phyloP scores from a whole-genome alignment of 2,888 invertebrate genomes.

The Onchidella celtica region DNA sequence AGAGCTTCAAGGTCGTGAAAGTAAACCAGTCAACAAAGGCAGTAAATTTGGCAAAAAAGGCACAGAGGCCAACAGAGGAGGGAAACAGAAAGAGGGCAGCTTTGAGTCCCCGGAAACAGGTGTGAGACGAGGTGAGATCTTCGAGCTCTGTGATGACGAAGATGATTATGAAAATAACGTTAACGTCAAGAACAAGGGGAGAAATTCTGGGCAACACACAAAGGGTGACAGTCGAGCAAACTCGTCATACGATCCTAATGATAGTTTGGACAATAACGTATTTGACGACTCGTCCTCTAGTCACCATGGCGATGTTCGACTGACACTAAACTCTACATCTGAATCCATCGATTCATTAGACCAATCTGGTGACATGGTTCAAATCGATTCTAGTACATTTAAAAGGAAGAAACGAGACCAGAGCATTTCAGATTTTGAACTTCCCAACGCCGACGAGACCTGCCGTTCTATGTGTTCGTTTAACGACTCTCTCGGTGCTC shows the following conservation, averaged over 20 bases:
- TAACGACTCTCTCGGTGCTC: slow-evolving; percentile 24
- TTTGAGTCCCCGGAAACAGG: slow-evolving; percentile 28
- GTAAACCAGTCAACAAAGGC: neutral
- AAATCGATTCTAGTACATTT: slow-evolving; percentile 67
- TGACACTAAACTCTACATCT: slow-evolving; percentile 6
- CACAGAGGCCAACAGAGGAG: neutral
- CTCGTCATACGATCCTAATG: slow-evolving; percentile 2
- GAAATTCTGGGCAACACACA: slow-evolving; percentile 9
- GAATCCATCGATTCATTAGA: slow-evolving; percentile 54
- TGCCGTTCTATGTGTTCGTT: slow-evolving; percentile 58
- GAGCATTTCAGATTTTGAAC: slow-evolving; percentile 52
- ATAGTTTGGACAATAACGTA: slow-evolving; percentile 29
- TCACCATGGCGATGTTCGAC: neutral
- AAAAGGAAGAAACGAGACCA: slow-evolving; percentile 62
- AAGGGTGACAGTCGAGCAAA: neutral
- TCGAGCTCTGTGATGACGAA: slow-evolving; percentile 45
- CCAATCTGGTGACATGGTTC: slow-evolving; percentile 33
- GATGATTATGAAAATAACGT: slow-evolving; percentile 5
- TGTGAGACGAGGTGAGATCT: slow-evolving; percentile 21
- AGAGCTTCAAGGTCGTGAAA: neutral
- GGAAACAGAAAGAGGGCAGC: slow-evolving; percentile 9
- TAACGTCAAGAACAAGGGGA: neutral
- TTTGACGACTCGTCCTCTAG: slow-evolving; percentile 44
- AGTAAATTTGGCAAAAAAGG: neutral
- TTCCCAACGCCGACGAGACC: slow-evolving; percentile 76